phyloP scores from a whole-genome alignment of 2,797 vertebrate species.

The Agapornis canus region DNA sequence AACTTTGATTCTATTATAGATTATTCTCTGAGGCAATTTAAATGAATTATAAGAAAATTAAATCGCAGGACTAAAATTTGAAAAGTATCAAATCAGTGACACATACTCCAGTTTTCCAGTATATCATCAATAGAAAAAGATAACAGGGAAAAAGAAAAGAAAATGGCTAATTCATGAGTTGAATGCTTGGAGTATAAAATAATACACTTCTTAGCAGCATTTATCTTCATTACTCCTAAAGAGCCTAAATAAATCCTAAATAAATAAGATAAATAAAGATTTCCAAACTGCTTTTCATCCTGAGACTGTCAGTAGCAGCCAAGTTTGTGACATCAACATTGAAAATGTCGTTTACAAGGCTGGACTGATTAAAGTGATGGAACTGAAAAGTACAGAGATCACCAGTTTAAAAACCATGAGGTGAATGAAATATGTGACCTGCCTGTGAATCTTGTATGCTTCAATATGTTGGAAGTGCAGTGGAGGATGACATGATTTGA shows the following conservation, averaged over 20 bases:
- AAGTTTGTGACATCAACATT: background rate
- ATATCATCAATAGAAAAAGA: background rate
- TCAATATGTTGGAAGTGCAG: background rate
- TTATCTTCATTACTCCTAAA: background rate
- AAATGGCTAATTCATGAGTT: background rate
- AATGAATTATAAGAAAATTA: background rate
- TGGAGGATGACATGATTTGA: background rate
- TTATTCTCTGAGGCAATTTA: background rate
- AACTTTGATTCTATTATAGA: background rate
- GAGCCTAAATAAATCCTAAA: background rate
- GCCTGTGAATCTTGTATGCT: background rate
- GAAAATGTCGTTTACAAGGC: background rate
- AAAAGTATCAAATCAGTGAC: background rate
- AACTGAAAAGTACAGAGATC: background rate
- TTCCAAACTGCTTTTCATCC: background rate
- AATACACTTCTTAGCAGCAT: background rate
- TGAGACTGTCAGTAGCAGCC: background rate
- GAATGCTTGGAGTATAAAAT: background rate
- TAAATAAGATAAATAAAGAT: background rate
- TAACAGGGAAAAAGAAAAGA: background rate
- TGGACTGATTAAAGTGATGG: background rate
- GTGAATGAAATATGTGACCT: background rate
- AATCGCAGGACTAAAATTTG: background rate
- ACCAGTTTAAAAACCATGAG: background rate
- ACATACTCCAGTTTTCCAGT: background rate